phyloP scores from a whole-genome alignment of 2,113 vertebrate genomes.

The Hemicordylus capensis region DNA sequence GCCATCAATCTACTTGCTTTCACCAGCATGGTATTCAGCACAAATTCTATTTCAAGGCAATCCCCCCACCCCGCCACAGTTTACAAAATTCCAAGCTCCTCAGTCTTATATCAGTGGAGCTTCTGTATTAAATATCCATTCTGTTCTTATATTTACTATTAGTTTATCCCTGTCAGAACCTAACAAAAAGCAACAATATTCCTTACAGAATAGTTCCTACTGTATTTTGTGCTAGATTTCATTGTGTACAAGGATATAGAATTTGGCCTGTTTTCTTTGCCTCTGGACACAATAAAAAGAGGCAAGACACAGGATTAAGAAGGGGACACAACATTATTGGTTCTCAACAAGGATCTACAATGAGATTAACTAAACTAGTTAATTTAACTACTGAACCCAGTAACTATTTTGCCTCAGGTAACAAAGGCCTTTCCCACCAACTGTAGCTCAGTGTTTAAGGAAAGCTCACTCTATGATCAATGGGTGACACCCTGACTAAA shows the following conservation, averaged over 20 bases:
- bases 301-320: no score
- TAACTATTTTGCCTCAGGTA: no score
- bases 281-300: no score
- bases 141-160: neutral
- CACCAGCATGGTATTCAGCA: constrained; percentile 24
- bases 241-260: neutral
- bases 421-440: no score
- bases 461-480: no score
- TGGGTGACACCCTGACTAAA: no score
- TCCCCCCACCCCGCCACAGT: constrained; percentile 3
- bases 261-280: neutral
- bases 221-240: neutral
- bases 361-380: no score
- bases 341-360: no score
- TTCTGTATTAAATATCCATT: constrained; percentile 25
- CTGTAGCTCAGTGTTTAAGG: no score
- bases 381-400: no score
- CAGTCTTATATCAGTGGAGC: neutral
- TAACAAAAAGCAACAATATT: neutral
- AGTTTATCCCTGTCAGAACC: constrained; percentile 32
- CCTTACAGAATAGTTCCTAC: neutral
- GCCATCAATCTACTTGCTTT: neutral
- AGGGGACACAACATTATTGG: no score
- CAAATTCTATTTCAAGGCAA: constrained; percentile 15
- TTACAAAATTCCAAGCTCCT: constrained; percentile 22